A percentile compares a stretch with the other conserved stretches of the same genome.
Conservation (phyloP, 2,797 vertebrate genomes). For the Arctocebus calabarensis region DNA sequence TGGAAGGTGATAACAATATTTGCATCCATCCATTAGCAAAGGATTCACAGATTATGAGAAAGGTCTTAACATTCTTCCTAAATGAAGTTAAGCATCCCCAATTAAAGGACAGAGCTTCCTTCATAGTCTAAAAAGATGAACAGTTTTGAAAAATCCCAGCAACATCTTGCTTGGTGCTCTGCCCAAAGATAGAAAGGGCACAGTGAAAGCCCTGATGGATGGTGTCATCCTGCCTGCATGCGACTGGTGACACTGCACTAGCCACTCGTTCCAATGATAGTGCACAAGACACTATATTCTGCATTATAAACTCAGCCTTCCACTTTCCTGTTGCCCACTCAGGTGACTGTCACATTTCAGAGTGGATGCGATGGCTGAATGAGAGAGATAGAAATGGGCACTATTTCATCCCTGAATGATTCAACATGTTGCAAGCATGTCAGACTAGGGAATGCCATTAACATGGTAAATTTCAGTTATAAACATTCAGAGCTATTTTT, state of each 20-base stretch:
- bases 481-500: constrained; percentile 65
- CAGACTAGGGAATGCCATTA: constrained; percentile 48
- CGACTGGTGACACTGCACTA: background rate
- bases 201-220: background rate
- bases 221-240: background rate
- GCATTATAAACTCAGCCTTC: background rate
- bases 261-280: background rate
- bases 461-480: constrained; percentile 56
- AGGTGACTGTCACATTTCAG: constrained; percentile 60
- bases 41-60: constrained; percentile 61
- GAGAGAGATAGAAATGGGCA: constrained; percentile 72
- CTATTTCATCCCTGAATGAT: constrained; percentile 64
- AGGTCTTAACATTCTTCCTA: constrained; percentile 61
- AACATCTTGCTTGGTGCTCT: background rate
- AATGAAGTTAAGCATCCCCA: constrained; percentile 60
- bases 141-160: constrained; percentile 36
- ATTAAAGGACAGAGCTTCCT: background rate
- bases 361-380: constrained; percentile 41
- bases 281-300: background rate
- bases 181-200: background rate
- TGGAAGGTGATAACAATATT: constrained; percentile 73
- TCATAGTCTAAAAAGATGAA: constrained; percentile 15
- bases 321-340: constrained; percentile 39
- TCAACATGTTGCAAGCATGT: constrained; percentile 59
- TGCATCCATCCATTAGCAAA: constrained; percentile 73